These are phyloP conservation scores for Phaedon cochleariae DNA, from an alignment of 2,888 invertebrate species.

Conservation along the genomic window DNA sequence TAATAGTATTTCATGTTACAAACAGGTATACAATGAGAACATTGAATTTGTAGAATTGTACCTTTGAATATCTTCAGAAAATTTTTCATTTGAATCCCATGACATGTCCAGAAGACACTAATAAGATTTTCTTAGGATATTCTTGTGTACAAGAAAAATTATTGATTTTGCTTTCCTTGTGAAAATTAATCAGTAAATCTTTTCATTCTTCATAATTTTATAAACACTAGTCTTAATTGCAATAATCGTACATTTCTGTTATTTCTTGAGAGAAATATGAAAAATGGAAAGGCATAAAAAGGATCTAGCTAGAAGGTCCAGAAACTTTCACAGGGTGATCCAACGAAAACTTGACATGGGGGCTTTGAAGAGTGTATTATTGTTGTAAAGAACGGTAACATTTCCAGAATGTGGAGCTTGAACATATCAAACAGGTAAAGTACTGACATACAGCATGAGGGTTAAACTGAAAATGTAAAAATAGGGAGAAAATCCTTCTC, in stretches of 20 bases:
- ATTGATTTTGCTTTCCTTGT: slow-evolving; percentile 19
- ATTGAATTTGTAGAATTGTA: neutral
- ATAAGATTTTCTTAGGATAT: neutral
- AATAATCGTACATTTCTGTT: neutral
- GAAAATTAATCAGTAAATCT: neutral
- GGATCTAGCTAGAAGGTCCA: neutral
- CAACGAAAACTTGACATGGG: no score
- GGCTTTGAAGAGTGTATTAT: no score
- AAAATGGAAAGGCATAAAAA: no score
- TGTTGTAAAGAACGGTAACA: no score
- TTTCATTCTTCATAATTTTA: neutral
- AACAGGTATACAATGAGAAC: slow-evolving; percentile 30
- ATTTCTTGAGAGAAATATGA: neutral
- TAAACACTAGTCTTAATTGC: neutral
- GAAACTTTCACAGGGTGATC: neutral
- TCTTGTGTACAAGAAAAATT: neutral
- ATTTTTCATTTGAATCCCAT: neutral
- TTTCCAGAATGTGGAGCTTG: no score
- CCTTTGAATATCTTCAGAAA: slow-evolving; percentile 20
- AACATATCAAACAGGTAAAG: no score
- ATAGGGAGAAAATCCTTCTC: no score
- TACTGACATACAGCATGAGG: no score
- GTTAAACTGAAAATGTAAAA: no score
- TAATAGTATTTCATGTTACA: slow-evolving; percentile 38
- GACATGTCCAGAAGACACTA: neutral